Percentiles rank a stretch among this genome's conserved stretches.
Conservation (phyloP, 2,888 invertebrate species). For the Drosophila sordidula region DNA sequence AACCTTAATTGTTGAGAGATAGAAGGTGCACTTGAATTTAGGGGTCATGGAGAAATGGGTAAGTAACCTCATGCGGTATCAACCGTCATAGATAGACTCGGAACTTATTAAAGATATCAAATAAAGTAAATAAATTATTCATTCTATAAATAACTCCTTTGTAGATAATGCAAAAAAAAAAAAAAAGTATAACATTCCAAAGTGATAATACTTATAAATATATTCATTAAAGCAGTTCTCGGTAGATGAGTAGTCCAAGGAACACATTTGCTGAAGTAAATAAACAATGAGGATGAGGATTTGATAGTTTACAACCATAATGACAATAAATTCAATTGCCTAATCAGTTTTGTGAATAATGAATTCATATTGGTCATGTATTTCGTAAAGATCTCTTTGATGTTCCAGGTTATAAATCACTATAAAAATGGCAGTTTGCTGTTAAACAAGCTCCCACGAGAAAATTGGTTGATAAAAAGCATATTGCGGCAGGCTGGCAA, state of each 20-base stretch:
- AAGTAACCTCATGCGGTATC: conserved; percentile 12
- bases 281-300: neutral
- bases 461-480: conserved; percentile 19
- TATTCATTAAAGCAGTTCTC: neutral
- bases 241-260: neutral
- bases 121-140: conserved; percentile 23
- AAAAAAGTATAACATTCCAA: neutral
- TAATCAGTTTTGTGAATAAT: no score
- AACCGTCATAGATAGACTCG: conserved; percentile 13
- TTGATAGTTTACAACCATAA: no score
- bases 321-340: no score
- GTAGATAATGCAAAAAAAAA: conserved; percentile 1
- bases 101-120: conserved; percentile 11
- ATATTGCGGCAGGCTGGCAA: conserved; percentile 46
- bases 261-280: neutral
- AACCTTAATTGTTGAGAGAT: neutral
- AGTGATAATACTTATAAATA: conserved; percentile 4
- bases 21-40: neutral
- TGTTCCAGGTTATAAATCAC: conserved; percentile 20
- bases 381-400: neutral
- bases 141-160: conserved; percentile 12
- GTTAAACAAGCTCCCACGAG: conserved; percentile 24
- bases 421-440: conserved; percentile 23
- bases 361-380: no score
- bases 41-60: neutral